Evolutionary conservation across 2,888 invertebrate genomes (phyloP).

Genomic region (Pachymerium ferrugineum): DNA sequence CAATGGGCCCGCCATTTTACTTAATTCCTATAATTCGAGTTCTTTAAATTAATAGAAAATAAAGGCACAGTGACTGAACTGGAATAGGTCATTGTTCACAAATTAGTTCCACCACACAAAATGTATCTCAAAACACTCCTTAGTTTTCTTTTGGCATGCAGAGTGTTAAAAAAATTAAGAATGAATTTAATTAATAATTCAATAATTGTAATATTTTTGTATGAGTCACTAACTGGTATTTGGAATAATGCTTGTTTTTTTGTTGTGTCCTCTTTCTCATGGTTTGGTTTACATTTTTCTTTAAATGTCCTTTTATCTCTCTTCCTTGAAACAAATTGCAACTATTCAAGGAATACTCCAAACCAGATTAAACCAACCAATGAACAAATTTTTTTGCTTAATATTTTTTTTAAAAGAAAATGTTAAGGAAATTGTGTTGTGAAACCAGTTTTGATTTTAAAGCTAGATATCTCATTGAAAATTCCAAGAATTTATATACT

Average conservation of each 20-base stretch:
- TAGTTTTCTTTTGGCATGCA: background rate
- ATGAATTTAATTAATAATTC: too few relatives aligned
- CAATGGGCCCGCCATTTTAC: background rate
- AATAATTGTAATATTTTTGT: too few relatives aligned
- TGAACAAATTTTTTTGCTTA: too few relatives aligned
- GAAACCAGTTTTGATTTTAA: too few relatives aligned
- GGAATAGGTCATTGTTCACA: slow-evolving; percentile 16
- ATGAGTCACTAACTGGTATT: too few relatives aligned
- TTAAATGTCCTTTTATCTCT: background rate
- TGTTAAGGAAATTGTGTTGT: too few relatives aligned
- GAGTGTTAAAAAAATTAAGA: too few relatives aligned
- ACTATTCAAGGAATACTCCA: background rate
- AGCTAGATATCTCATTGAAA: too few relatives aligned
- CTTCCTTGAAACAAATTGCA: background rate
- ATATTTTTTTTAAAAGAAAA: too few relatives aligned
- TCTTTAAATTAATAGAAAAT: slow-evolving; percentile 24
- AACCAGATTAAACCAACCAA: too few relatives aligned
- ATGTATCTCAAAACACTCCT: background rate
- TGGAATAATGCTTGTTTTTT: too few relatives aligned
- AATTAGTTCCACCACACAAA: slow-evolving; percentile 19
- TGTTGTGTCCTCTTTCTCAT: slow-evolving; percentile 1
- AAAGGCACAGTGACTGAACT: slow-evolving; percentile 14
- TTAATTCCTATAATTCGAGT: slow-evolving; percentile 15
- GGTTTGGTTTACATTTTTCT: background rate
- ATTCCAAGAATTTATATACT: too few relatives aligned